Percentiles rank a stretch among this genome's conserved stretches.
These are phyloP conservation scores for Gymnobelideus leadbeateri DNA, from an alignment of 2,113 vertebrate species.

Conservation along the genomic window DNA sequence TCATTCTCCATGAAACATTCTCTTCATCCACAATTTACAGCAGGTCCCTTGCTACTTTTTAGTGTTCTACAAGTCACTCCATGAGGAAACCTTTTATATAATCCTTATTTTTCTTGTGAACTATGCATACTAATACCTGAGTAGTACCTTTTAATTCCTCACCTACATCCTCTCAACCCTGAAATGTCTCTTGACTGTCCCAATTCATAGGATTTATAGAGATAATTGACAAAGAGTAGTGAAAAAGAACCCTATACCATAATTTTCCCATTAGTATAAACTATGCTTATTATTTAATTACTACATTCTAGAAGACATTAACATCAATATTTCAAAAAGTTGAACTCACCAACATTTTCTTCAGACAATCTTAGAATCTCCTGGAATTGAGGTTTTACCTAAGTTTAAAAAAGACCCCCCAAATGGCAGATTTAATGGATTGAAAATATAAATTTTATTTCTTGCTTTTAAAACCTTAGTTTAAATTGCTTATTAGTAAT, in stretches of 20 bases:
- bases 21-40: neutral
- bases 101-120: neutral
- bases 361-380: conserved; percentile 98
- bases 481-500: conserved; percentile 38
- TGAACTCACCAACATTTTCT: conserved; percentile 95
- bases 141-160: neutral
- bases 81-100: neutral
- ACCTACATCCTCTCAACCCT: neutral
- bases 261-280: conserved; percentile 17
- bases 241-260: neutral
- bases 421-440: conserved; percentile 42
- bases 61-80: neutral
- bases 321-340: conserved; percentile 26
- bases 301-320: conserved; percentile 1
- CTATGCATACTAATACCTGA: neutral
- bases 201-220: neutral
- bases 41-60: neutral
- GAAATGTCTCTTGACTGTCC: neutral
- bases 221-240: neutral
- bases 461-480: conserved; percentile 23
- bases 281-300: conserved; percentile 24
- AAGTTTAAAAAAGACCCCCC: conserved; percentile 67
- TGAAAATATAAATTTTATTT: conserved; percentile 40
- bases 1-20: neutral
- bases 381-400: conserved; percentile 99